These are phyloP conservation scores for Aporophyla nigra DNA, from an alignment of 2,888 invertebrate genomes.

Conservation along the genomic window DNA sequence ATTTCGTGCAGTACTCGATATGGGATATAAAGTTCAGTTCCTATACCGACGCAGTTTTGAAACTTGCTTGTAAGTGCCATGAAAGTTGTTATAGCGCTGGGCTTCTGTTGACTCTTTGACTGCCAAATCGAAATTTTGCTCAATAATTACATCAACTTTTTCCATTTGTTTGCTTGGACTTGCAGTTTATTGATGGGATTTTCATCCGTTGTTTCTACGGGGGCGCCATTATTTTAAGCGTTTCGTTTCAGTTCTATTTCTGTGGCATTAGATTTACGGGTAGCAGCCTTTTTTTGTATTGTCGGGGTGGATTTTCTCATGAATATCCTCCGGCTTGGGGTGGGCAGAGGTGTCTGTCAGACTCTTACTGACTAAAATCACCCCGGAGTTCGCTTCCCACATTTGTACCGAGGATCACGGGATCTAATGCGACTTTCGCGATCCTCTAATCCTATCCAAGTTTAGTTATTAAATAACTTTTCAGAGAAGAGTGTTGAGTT, in stretches of 20 bases:
- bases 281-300: no score
- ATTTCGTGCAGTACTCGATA: conserved; percentile 60
- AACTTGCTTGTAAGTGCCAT: conserved; percentile 59
- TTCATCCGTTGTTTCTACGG: neutral
- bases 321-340: no score
- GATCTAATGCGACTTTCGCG: no score
- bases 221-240: neutral
- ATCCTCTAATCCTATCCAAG: no score
- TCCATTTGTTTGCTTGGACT: conserved; percentile 22
- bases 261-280: neutral
- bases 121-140: conserved; percentile 40
- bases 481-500: no score
- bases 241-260: neutral
- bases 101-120: conserved; percentile 54
- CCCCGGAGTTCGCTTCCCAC: no score
- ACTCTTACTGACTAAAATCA: no score
- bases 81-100: conserved; percentile 58
- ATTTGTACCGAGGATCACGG: no score
- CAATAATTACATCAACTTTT: conserved; percentile 41
- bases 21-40: conserved; percentile 63
- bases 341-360: no score
- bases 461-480: no score
- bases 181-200: conserved; percentile 28
- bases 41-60: conserved; percentile 60
- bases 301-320: no score